Base-by-base conservation (phyloP, 2,888 invertebrate species). In the Drosophila pegasa region DNA sequence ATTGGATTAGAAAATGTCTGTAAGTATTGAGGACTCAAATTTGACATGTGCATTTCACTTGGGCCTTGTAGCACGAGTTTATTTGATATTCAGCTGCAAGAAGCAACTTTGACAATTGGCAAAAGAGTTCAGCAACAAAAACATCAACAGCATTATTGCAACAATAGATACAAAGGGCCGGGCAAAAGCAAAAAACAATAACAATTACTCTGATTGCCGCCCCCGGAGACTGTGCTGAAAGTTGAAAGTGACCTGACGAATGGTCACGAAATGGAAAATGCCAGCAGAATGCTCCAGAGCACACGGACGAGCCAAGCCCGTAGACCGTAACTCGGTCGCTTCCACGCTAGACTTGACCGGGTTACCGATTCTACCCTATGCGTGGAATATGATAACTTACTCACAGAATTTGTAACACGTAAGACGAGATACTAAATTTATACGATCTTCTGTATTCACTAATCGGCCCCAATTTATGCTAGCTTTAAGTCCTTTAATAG, bases 171-270 rank as follows among this genome's bases (percentile, higher is more conserved):
- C 37, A 70, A 69, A 70, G 40, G 63, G 56, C 68, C 66, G 43
- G 55, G 67, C 40, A 67, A 58, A 51, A 54, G 52, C 47, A 65
- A 65, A 67, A 66, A 76, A 87, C 88, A 86, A 87, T 82, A 82
- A 82, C 82, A 82, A 82, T 82, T 82, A 82, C 83, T 71, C 73
- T 87, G 82, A 82, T 88, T 83, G 86, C 88, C 41, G 77, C 78
- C 86, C 72, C 68, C 64, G 62, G 88, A 75, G 80, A 73, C 67
- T 40, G 38, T 52, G 75, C 29, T 71, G 75, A 68, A 62, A 58
- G 71, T 72, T 71, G 64, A 80, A 67, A 79, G 72, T 65, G 83
- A 87, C 63, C 69, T 82, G 81, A 79, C 82, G 87, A 79, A 75
- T 78, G 69, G 52, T 68, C 62, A 62, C 73, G 41, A 63, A 78